Evolutionary conservation across 1,140 invertebrate species (phyloP).

Genomic region (Chelonus insularis): DNA sequence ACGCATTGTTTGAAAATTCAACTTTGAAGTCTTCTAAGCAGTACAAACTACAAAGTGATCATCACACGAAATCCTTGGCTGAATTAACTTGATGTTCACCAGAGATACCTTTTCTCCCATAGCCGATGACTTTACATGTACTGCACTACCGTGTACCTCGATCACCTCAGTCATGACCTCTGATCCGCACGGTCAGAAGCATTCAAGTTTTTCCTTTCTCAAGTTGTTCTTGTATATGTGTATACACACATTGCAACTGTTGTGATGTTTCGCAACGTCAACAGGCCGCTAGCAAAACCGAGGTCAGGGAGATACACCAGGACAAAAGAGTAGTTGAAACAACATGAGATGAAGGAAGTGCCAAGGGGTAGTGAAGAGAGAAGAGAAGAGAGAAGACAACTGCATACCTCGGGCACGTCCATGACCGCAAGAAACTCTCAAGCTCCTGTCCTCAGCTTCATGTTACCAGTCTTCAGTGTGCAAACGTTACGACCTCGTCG

Average conservation of each 20-base stretch:
- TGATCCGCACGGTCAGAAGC: conserved; percentile 3
- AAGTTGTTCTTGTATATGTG: too few relatives aligned
- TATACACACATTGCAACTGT: background rate
- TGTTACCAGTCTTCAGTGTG: background rate
- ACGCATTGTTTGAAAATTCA: too few relatives aligned
- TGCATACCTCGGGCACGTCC: conserved; percentile 15
- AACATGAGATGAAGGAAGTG: background rate
- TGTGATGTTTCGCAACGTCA: background rate
- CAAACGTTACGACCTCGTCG: conserved; percentile 8
- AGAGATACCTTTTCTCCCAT: background rate
- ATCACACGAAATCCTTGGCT: too few relatives aligned
- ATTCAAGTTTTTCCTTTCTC: background rate
- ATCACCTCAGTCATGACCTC: conserved; percentile 20
- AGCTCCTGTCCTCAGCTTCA: background rate
- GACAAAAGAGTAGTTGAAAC: background rate
- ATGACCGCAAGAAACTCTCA: conserved; percentile 15
- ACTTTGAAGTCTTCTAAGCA: too few relatives aligned
- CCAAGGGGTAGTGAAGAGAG: background rate
- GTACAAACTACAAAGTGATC: too few relatives aligned
- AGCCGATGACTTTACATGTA: background rate
- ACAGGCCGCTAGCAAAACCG: conserved; percentile 10
- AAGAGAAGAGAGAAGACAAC: conserved; percentile 12
- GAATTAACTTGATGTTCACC: too few relatives aligned
- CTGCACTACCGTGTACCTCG: background rate
- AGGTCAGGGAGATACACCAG: background rate